Evolutionary conservation across 2,113 vertebrate genomes (phyloP).

Genomic region (Marmota flaviventris): DNA sequence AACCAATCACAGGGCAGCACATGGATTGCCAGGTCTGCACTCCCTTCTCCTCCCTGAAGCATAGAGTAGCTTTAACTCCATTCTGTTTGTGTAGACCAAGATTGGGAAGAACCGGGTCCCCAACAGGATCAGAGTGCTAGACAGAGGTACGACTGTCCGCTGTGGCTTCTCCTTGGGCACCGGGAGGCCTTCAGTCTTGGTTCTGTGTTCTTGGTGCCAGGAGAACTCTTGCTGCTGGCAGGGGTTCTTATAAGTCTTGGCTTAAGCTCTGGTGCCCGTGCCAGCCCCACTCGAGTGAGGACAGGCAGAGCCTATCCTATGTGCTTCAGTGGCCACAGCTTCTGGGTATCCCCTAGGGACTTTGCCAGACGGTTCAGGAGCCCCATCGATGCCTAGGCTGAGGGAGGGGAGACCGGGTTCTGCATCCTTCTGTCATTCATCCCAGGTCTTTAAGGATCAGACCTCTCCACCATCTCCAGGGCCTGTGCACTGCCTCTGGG

Average conservation of each 20-base stretch:
- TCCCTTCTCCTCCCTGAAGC: background rate
- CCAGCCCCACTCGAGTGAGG: background rate
- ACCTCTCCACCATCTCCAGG: background rate
- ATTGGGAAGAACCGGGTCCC: rapidly evolving
- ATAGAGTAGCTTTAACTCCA: background rate
- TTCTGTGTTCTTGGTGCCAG: background rate
- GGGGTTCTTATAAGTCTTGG: background rate
- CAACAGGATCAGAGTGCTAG: background rate
- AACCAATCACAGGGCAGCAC: background rate
- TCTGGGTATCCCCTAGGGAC: background rate
- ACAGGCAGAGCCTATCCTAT: background rate
- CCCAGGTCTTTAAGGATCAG: background rate
- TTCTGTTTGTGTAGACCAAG: background rate
- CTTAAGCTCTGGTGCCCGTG: background rate
- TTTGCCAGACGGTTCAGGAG: no score
- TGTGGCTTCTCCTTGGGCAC: background rate
- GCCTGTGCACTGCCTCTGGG: background rate
- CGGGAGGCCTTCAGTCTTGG: background rate
- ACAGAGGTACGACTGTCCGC: rapidly evolving
- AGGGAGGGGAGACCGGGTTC: background rate
- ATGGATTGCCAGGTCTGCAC: background rate
- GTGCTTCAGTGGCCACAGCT: rapidly evolving
- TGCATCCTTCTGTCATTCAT: no score
- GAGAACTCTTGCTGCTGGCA: background rate
- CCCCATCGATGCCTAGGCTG: background rate